A percentile compares a stretch with the other conserved stretches of the same genome.
Evolutionary conservation across 2,888 invertebrate species (phyloP).

Genomic region (Blastobasis lacticolella): DNA sequence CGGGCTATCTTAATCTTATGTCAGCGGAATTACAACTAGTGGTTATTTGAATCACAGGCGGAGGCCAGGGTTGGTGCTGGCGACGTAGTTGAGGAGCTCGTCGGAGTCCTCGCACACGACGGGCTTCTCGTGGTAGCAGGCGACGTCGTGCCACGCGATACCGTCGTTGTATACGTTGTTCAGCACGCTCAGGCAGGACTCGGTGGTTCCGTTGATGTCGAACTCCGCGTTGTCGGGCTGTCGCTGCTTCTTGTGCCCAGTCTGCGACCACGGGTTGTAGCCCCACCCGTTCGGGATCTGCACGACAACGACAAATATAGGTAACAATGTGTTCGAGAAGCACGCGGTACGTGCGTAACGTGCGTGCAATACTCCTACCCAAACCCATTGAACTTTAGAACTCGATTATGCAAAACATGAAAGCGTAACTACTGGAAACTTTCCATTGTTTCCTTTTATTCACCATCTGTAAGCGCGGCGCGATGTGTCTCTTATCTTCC

Average conservation of each 20-base stretch:
- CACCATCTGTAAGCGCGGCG: too few relatives aligned
- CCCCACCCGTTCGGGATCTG: constrained; percentile 80
- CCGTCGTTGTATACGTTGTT: constrained; percentile 96
- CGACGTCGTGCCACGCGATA: constrained; percentile 95
- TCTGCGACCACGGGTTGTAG: constrained; percentile 93
- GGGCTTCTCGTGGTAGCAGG: constrained; percentile 94
- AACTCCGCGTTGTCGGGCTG: constrained; percentile 95
- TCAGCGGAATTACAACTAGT: too few relatives aligned
- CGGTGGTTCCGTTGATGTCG: constrained; percentile 90
- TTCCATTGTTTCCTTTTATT: too few relatives aligned
- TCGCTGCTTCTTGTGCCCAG: constrained; percentile 90
- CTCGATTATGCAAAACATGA: too few relatives aligned
- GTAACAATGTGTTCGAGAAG: too few relatives aligned
- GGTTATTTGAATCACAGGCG: constrained; percentile 76
- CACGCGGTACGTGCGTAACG: too few relatives aligned
- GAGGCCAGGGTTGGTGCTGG: constrained; percentile 87
- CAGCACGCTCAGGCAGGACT: constrained; percentile 89
- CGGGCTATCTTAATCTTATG: too few relatives aligned
- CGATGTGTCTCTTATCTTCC: too few relatives aligned
- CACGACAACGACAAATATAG: constrained; percentile 3
- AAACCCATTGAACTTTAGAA: too few relatives aligned
- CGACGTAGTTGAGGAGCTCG: constrained; percentile 88
- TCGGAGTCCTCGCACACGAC: constrained; percentile 93
- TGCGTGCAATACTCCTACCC: too few relatives aligned
- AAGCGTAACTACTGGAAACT: too few relatives aligned